Conservation (phyloP, 2,797 vertebrate species). For the Sebastes itinus region DNA sequence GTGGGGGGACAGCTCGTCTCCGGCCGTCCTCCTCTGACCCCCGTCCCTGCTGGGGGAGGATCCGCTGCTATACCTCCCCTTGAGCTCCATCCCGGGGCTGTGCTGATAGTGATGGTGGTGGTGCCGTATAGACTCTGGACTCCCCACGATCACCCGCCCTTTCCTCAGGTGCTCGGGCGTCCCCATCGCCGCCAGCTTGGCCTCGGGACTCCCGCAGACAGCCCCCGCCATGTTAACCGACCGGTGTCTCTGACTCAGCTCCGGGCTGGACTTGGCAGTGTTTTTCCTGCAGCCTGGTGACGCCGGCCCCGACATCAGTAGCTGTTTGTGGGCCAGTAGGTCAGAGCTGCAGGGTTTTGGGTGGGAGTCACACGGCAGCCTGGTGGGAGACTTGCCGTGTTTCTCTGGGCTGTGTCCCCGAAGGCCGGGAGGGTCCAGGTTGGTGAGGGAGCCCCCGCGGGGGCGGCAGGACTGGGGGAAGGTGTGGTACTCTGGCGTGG, state of each 20-base stretch:
- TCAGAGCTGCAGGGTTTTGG: slow-evolving; percentile 81
- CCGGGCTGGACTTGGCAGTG: slow-evolving; percentile 80
- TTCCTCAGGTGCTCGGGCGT: slow-evolving; percentile 91
- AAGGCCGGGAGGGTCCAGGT: slow-evolving; percentile 85
- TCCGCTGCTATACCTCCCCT: slow-evolving; percentile 85
- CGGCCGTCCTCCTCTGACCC: slow-evolving; percentile 85
- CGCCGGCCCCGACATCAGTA: slow-evolving; percentile 80
- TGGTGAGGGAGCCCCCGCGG: slow-evolving; percentile 79
- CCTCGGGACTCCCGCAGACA: slow-evolving; percentile 81
- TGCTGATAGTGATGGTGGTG: slow-evolving; percentile 76
- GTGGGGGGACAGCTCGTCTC: slow-evolving; percentile 88
- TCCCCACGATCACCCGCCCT: slow-evolving; percentile 87
- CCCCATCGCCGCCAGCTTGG: slow-evolving; percentile 83
- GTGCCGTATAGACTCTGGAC: slow-evolving; percentile 89
- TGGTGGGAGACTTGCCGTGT: slow-evolving; percentile 82
- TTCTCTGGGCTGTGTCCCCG: slow-evolving; percentile 88
- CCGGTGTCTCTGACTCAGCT: slow-evolving; percentile 90
- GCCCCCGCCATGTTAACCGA: slow-evolving; percentile 36
- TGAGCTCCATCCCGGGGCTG: slow-evolving; percentile 85
- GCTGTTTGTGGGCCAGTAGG: slow-evolving; percentile 85
- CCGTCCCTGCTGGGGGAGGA: slow-evolving; percentile 86
- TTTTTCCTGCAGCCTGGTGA: slow-evolving; percentile 61
- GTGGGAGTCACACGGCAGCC: slow-evolving; percentile 82
- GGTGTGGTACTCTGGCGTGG: slow-evolving; percentile 91
- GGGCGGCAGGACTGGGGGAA: slow-evolving; percentile 82